A percentile compares a stretch with the other conserved stretches of the same genome.
Conservation (phyloP, 2,888 invertebrate genomes). For the Eretmocerus hayati region DNA sequence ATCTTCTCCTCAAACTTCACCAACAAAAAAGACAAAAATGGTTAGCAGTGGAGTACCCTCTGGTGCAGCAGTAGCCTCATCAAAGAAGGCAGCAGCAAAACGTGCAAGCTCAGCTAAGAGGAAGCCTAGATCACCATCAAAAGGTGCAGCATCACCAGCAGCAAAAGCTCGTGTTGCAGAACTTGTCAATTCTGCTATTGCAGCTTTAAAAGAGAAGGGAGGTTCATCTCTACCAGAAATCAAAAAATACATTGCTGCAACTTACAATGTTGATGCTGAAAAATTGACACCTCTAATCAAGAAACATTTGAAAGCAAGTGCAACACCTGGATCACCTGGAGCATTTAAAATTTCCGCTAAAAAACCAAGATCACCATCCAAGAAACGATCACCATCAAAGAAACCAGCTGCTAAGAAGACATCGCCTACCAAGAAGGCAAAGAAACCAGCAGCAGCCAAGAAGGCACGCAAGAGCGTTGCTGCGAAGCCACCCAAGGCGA, state of each 20-base stretch:
- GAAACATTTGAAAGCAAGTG: conserved; percentile 54
- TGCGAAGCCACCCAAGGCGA: conserved; percentile 47
- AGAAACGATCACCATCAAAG: conserved; percentile 45
- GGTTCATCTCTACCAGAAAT: conserved; percentile 56
- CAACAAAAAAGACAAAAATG: too few relatives aligned
- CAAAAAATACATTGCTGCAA: conserved; percentile 57
- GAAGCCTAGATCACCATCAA: conserved; percentile 10
- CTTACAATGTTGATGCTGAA: conserved; percentile 55
- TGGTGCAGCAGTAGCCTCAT: conserved; percentile 4
- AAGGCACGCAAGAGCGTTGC: conserved; percentile 32
- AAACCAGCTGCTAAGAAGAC: conserved; percentile 50
- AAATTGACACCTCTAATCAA: conserved; percentile 55
- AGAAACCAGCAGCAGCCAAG: conserved; percentile 27
- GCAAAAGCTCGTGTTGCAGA: conserved; percentile 34
- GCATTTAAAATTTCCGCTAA: conserved; percentile 47
- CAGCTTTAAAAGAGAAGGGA: conserved; percentile 50
- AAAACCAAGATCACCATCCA: conserved; percentile 21
- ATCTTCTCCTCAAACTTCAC: too few relatives aligned
- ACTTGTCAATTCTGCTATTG: conserved; percentile 55
- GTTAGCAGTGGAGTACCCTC: conserved; percentile 1
- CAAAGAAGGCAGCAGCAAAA: conserved; percentile 11
- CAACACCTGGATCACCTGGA: conserved; percentile 51
- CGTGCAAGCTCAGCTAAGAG: conserved; percentile 24
- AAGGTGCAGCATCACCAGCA: conserved; percentile 24
- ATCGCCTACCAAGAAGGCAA: conserved; percentile 45